Evolutionary conservation across 2,888 invertebrate genomes (phyloP).

Genomic region (Platypus cylindrus): DNA sequence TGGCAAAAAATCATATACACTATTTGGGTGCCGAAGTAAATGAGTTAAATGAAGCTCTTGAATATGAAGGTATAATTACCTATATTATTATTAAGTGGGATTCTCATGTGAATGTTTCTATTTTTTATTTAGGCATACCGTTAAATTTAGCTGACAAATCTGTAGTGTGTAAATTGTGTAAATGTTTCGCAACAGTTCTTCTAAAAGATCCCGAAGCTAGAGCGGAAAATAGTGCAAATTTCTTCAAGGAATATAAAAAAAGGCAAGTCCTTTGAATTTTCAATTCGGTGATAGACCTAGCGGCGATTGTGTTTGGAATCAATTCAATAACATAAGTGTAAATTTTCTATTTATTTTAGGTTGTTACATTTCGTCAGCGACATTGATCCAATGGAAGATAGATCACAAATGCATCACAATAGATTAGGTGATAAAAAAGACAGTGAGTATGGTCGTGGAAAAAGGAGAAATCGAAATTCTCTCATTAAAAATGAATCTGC

Average conservation of each 20-base stretch:
- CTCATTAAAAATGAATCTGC: conserved; percentile 9
- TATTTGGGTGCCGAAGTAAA: conserved; percentile 48
- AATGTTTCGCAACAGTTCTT: conserved; percentile 61
- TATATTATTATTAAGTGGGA: too few species aligned
- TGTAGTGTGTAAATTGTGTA: conserved; percentile 70
- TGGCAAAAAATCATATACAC: conserved; percentile 66
- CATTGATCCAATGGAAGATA: conserved; percentile 46
- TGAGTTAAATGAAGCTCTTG: conserved; percentile 39
- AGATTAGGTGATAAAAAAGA: conserved; percentile 22
- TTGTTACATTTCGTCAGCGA: conserved; percentile 63
- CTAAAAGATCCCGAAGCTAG: conserved; percentile 46
- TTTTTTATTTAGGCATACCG: conserved; percentile 41
- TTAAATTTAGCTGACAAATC: conserved; percentile 54
- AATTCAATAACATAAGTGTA: too few species aligned
- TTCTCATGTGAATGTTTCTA: not conserved
- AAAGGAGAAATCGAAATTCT: conserved; percentile 22
- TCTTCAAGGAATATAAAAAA: conserved; percentile 48
- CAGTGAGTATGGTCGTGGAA: conserved; percentile 30
- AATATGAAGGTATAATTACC: conserved; percentile 41
- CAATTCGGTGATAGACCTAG: conserved; percentile 4
- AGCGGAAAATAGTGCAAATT: conserved; percentile 37
- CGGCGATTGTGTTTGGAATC: too few species aligned
- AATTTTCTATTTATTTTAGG: conserved; percentile 34
- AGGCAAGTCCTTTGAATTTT: conserved; percentile 36
- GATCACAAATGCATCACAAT: too few species aligned